phyloP scores from a whole-genome alignment of 2,113 vertebrate genomes.

The Salminus brasiliensis region DNA sequence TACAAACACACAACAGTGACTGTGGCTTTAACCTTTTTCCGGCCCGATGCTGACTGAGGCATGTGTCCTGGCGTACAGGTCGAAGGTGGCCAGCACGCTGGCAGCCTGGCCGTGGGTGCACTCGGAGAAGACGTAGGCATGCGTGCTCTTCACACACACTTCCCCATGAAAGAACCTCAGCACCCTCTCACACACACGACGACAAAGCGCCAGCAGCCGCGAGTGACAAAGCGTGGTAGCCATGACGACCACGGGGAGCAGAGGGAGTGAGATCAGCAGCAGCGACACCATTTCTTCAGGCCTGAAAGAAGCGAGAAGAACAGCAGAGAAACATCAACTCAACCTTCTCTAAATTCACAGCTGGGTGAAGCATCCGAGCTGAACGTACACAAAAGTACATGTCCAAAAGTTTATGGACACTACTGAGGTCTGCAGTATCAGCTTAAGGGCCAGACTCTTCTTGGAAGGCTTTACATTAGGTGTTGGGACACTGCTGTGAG shows the following conservation, averaged over 20 bases:
- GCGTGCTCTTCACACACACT: slow-evolving; percentile 56
- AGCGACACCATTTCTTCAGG: slow-evolving; percentile 60
- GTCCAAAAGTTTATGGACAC: too few species aligned
- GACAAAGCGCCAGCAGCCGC: slow-evolving; percentile 39
- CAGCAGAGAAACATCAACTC: neutral
- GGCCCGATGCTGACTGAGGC: slow-evolving; percentile 60
- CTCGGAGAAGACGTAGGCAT: slow-evolving; percentile 69
- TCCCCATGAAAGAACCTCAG: slow-evolving; percentile 38
- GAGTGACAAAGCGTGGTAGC: slow-evolving; percentile 28
- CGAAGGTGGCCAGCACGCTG: slow-evolving; percentile 73
- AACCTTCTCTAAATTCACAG: too few species aligned
- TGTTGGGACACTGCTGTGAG: too few species aligned
- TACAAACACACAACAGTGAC: neutral
- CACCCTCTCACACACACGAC: slow-evolving; percentile 42
- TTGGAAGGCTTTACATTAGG: too few species aligned
- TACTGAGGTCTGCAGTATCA: too few species aligned
- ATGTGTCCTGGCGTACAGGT: slow-evolving; percentile 60
- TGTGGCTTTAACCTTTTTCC: slow-evolving; percentile 58
- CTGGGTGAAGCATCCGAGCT: too few species aligned
- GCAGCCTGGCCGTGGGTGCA: slow-evolving; percentile 72
- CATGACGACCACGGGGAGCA: slow-evolving; percentile 55
- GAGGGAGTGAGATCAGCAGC: slow-evolving; percentile 50
- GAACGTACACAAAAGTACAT: too few species aligned
- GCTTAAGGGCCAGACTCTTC: too few species aligned
- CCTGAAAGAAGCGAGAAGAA: neutral